phyloP scores from a whole-genome alignment of 2,113 vertebrate species.

The Ovis aries region DNA sequence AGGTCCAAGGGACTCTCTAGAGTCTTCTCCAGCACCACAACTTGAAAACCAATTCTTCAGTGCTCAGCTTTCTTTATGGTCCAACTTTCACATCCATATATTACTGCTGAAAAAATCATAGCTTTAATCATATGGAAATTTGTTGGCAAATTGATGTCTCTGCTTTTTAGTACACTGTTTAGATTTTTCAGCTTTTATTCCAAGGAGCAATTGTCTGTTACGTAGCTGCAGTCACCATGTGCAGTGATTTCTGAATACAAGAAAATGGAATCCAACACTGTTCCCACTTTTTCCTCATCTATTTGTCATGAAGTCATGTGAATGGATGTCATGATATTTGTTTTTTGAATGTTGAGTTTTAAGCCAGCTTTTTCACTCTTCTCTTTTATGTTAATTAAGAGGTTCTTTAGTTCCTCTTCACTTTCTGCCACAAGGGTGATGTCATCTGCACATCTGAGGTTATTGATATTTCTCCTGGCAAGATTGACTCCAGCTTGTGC shows the following conservation, averaged over 20 bases:
- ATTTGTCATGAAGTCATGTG: not conserved
- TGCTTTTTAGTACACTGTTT: not conserved
- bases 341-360: not conserved
- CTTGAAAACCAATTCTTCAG: not conserved
- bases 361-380: not conserved
- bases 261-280: not conserved
- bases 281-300: not conserved
- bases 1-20: not conserved
- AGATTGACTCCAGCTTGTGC: not conserved
- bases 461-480: not conserved
- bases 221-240: not conserved
- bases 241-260: not conserved
- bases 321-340: not conserved
- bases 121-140: not conserved
- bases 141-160: not conserved
- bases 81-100: not conserved
- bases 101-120: not conserved
- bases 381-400: not conserved
- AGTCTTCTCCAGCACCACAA: not conserved
- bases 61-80: not conserved
- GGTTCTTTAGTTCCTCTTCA: not conserved
- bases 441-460: not conserved
- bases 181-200: not conserved
- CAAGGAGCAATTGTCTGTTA: not conserved
- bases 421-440: not conserved